Percentiles rank a stretch among this genome's conserved stretches.
Conservation (phyloP, 2,888 invertebrate genomes). For the Cyrtodaria siliqua region DNA sequence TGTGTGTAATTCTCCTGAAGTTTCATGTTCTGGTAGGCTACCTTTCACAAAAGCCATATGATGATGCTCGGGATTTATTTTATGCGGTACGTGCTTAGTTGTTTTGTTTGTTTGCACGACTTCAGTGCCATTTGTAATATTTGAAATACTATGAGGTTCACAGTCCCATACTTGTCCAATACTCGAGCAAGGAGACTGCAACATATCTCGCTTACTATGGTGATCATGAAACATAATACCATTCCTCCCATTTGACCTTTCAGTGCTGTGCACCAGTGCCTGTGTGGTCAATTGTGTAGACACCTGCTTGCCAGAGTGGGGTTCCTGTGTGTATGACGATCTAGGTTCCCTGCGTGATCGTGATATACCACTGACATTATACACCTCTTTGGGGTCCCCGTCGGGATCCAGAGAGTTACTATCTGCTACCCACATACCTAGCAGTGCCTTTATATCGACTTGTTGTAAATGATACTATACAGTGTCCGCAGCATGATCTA, state of each 20-base stretch:
- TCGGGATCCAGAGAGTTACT: not conserved
- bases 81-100: not conserved
- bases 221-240: too few species aligned
- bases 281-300: not conserved
- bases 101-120: not conserved
- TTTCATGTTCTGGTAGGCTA: not conserved
- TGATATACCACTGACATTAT: not conserved
- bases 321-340: not conserved
- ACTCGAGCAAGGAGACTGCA: too few species aligned
- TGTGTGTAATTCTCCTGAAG: not conserved
- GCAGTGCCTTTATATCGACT: not conserved
- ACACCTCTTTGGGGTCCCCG: not conserved
- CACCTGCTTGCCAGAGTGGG: not conserved
- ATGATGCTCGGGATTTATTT: not conserved
- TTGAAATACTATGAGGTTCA: too few species aligned
- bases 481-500: too few species aligned
- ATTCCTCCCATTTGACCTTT: too few species aligned
- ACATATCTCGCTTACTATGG: too few species aligned
- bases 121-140: too few species aligned
- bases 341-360: not conserved
- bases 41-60: not conserved
- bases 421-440: constrained; percentile 1
- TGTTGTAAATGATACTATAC: not conserved
- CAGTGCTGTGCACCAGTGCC: too few species aligned
- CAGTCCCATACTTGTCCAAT: too few species aligned